Evolutionary conservation across 2,113 vertebrate species (phyloP), one percentile per base, ranked within the genome.

Genomic region (Zosterops hypoxanthus): DNA sequence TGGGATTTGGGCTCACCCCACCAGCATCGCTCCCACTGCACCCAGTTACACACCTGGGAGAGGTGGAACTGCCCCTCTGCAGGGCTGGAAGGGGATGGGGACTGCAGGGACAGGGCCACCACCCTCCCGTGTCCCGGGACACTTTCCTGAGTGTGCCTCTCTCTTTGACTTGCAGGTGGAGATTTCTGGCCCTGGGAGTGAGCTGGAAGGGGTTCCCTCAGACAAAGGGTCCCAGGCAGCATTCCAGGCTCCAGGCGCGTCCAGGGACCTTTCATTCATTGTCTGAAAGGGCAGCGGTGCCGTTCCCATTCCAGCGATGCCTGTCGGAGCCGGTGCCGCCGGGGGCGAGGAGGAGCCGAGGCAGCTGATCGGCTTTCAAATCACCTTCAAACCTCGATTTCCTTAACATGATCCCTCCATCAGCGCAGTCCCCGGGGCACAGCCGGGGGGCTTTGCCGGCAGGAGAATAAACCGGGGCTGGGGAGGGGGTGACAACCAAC

Each of bases 351-450:
- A 98, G 90, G 98, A 98, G 90, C 94, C 47, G 91, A 29, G 18
- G 90, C 95, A 82, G 63, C 97, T 47, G 98, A 98, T 98, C 98
- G 33, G 96, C 97, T 99, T 98, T 98, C 98, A 97, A 96, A 93
- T 82, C 68, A 46, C 95, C 95, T 95, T 68, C 94, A 95, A 92
- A 94, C 66, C 97, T 97, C 88, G 65, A 71, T 95, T 98, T 96
- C 97, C 97, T 96, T 81, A 97, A 97, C 84, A 96, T 94, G 97
- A 97, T 89, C 86, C 76, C 75, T 82, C 81, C 92, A 44, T 18
- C 92, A 24, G 85, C 92, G 70, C 68, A 36, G 52, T 49, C 81
- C 86, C 76, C 77, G 19, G 94, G 89, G 85, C 95, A 76, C 91
- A 41, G 90, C 91, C 47, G 9, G 49, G 96, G 95, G 96, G 88